Evolutionary conservation across 2,888 invertebrate species (phyloP), one percentile per base, ranked within the genome.

Genomic region (Gortyna flavago): DNA sequence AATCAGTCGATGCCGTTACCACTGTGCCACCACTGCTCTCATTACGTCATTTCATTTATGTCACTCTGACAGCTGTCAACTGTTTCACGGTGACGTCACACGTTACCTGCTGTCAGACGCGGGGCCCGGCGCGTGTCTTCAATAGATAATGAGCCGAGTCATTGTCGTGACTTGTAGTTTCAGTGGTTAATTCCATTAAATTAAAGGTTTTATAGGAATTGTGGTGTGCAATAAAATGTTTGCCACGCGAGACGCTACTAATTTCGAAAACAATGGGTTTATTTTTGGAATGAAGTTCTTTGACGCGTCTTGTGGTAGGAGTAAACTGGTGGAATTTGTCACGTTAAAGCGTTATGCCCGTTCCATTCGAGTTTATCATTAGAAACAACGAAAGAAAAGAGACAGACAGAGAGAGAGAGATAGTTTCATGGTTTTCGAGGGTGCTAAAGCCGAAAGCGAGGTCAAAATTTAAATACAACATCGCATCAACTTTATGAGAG

Each of bases 31-130:
- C 44, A 48, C 21, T 32, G 38, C 41, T 51, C 57, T 38, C 69
- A 66, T 54, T 64, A 80, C 18, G 44, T 67, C 61, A 79, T 38
- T 25, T 38, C 38, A 79, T 57, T 78, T 21, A 54, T 35, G 65
- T 64, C 81, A 65, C 25, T 21, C 6, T 75, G 85, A 83, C 85
- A 83, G 83, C 82, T 83, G 83, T 85, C 85, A 85, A 66, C 67
- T 59, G 61, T 35, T 35, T n/a, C 51, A 35, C 6, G 18, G n/a
- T 54, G 69, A 69, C 57, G 35, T 69, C 57, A 69, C 57, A 18
- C 25, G 54, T 69, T 64, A 48, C 8, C 54, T 48, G 59, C 54
- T 48, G 59, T 35, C 62, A 80, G 16, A 13, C 21, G 35, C 8
- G n/a, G 32, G 68, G 82, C 61, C n/a, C 9, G 69, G 65, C 72